These are phyloP conservation scores for Porphyrio hochstetteri DNA, from an alignment of 2,113 vertebrate genomes.

Conservation along the genomic window DNA sequence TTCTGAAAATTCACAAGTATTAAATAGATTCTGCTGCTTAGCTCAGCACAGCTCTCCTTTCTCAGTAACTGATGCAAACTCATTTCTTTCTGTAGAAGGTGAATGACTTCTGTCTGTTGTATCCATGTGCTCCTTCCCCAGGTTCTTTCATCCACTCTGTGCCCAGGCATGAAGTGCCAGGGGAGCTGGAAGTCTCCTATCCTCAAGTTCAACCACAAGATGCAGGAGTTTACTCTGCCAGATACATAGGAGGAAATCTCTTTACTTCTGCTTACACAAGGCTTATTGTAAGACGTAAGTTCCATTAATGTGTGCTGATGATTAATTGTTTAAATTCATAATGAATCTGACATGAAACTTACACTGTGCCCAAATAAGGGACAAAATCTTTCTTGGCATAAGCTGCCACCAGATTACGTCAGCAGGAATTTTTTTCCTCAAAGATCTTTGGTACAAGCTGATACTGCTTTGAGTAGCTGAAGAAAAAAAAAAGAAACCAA, in stretches of 20 bases:
- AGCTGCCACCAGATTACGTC: not conserved
- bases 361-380: not conserved
- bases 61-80: not conserved
- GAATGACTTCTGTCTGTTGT: not conserved
- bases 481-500: no score
- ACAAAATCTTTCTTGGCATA: not conserved
- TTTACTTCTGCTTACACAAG: constrained; percentile 83
- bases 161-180: constrained; percentile 79
- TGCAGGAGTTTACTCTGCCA: constrained; percentile 83
- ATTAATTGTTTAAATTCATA: not conserved
- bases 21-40: not conserved
- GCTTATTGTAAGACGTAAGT: constrained; percentile 89
- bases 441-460: not conserved
- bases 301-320: not conserved
- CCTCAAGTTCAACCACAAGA: constrained; percentile 69
- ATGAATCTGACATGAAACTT: not conserved
- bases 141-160: constrained; percentile 81
- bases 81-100: not conserved
- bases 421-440: not conserved
- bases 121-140: constrained; percentile 34
- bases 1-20: not conserved
- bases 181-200: constrained; percentile 74
- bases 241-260: constrained; percentile 82
- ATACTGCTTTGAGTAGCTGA: not conserved
- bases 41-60: not conserved